Conservation (phyloP, 2,888 invertebrate genomes). For the Acrobasis suavella region DNA sequence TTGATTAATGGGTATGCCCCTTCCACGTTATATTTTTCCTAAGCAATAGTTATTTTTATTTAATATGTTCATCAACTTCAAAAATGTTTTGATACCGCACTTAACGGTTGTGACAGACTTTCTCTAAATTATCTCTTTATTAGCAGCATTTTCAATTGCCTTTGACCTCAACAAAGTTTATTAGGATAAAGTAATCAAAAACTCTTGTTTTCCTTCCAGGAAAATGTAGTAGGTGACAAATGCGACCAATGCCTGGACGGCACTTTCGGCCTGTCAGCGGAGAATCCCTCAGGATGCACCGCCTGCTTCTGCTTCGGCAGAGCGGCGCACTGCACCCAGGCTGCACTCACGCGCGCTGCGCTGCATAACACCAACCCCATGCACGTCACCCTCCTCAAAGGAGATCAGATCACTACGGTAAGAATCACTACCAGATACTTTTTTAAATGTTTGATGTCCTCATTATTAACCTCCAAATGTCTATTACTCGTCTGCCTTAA, state of each 20-base stretch:
- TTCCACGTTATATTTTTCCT: too few species aligned
- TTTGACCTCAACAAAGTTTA: neutral
- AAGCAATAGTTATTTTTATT: too few species aligned
- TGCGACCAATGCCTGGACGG: constrained; percentile 93
- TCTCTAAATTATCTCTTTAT: too few species aligned
- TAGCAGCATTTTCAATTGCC: too few species aligned
- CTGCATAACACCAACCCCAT: constrained; percentile 83
- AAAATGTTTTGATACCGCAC: too few species aligned
- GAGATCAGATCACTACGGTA: constrained; percentile 50
- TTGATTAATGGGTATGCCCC: too few species aligned
- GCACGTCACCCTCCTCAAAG: constrained; percentile 67
- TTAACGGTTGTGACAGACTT: too few species aligned
- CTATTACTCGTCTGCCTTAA: too few species aligned
- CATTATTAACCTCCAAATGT: neutral
- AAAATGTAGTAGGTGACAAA: constrained; percentile 90
- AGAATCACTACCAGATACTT: constrained; percentile 25
- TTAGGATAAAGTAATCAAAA: neutral
- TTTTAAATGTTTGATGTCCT: neutral
- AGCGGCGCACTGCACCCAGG: constrained; percentile 90
- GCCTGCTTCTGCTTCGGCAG: constrained; percentile 98
- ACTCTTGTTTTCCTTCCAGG: constrained; percentile 68
- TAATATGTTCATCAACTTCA: too few species aligned
- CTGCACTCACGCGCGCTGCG: constrained; percentile 91
- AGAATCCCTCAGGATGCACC: constrained; percentile 94
- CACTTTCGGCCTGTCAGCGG: constrained; percentile 91